phyloP scores from a whole-genome alignment of 2,797 vertebrate genomes.

The Epinephelus awoara region DNA sequence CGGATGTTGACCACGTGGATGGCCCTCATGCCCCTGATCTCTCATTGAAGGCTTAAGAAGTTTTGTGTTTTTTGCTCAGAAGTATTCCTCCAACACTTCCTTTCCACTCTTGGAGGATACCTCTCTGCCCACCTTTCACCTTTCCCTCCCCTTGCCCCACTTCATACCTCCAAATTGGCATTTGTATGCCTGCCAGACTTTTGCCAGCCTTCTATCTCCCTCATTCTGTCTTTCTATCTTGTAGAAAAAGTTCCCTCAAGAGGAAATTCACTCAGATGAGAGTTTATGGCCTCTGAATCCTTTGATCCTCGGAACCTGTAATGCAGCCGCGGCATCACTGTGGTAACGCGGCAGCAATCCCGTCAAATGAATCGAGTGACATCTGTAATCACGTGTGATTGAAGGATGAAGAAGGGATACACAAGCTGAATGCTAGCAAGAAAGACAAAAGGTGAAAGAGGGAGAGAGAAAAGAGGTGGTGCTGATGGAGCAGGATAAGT shows the following conservation, averaged over 20 bases:
- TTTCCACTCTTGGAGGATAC: constrained; percentile 38
- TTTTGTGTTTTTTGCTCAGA: constrained; percentile 29
- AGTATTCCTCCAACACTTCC: constrained; percentile 23
- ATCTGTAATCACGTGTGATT: constrained; percentile 79
- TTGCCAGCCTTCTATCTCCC: constrained; percentile 36
- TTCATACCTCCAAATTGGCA: constrained; percentile 29
- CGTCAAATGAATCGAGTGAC: too few relatives aligned
- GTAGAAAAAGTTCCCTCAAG: constrained; percentile 50
- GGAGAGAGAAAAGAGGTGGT: constrained; percentile 35
- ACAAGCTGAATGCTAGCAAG: constrained; percentile 58
- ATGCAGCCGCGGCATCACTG: constrained; percentile 36
- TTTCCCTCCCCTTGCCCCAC: neutral
- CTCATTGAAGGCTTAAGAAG: constrained; percentile 60
- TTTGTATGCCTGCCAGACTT: constrained; percentile 41
- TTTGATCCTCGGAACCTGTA: constrained; percentile 81
- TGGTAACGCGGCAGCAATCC: too few relatives aligned
- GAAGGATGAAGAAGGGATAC: constrained; percentile 64
- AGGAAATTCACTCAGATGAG: constrained; percentile 76
- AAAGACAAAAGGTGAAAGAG: constrained; percentile 49
- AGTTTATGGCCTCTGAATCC: constrained; percentile 74
- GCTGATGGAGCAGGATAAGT: constrained; percentile 69
- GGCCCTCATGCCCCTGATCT: constrained; percentile 36
- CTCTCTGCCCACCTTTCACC: constrained; percentile 35
- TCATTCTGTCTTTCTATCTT: constrained; percentile 24
- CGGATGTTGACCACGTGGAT: constrained; percentile 40